These are phyloP conservation scores for Pterostichus niger DNA, from an alignment of 2,888 invertebrate species.

Conservation along the genomic window DNA sequence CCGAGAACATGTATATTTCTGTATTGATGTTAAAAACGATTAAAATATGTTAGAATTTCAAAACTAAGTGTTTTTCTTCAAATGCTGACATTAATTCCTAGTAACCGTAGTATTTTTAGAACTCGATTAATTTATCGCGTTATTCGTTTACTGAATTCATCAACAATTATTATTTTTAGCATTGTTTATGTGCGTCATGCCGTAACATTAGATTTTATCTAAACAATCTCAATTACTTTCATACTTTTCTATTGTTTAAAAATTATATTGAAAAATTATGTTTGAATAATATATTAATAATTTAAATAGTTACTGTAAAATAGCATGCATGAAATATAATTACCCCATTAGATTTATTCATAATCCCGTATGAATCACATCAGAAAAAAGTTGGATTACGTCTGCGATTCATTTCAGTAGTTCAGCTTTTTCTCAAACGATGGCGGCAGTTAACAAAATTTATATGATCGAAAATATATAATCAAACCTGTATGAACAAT, in stretches of 20 bases:
- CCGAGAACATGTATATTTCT: conserved; percentile 48
- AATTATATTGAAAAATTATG: background rate
- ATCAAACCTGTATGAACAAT: background rate
- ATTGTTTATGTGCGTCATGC: conserved; percentile 30
- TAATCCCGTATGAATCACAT: too few species aligned
- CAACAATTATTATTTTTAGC: conserved; percentile 6
- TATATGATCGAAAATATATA: too few species aligned
- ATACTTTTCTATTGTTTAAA: background rate
- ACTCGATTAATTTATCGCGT: background rate
- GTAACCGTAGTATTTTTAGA: background rate
- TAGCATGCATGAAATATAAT: too few species aligned
- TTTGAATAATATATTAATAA: too few species aligned
- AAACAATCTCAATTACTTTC: background rate
- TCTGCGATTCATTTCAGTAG: too few species aligned
- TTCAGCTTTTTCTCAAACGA: too few species aligned
- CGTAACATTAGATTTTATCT: conserved; percentile 8
- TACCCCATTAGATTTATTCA: too few species aligned
- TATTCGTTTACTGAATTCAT: background rate
- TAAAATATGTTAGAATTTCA: conserved; percentile 50
- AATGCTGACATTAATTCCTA: background rate
- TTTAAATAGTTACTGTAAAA: too few species aligned
- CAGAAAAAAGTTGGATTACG: too few species aligned
- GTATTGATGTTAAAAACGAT: conserved; percentile 47
- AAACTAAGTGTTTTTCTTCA: background rate
- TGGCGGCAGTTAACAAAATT: too few species aligned